phyloP scores from a whole-genome alignment of 2,113 vertebrate genomes.

The Nothobranchius furzeri region DNA sequence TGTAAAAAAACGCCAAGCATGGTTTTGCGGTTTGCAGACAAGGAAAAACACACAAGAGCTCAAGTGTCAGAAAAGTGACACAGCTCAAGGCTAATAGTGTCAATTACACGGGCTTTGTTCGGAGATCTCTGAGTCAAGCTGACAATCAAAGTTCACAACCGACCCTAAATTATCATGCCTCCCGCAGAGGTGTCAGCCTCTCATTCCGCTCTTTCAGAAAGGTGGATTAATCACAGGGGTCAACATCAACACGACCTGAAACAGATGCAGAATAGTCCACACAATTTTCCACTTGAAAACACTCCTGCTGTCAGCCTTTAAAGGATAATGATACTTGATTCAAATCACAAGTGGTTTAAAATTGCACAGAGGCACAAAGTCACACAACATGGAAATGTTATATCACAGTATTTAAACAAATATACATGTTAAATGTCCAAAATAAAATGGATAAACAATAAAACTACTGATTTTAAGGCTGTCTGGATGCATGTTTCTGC shows the following conservation, averaged over 20 bases:
- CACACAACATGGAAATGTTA: too few relatives aligned
- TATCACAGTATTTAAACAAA: too few relatives aligned
- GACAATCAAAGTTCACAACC: constrained; percentile 51
- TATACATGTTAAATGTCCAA: too few relatives aligned
- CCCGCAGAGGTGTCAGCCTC: constrained; percentile 43
- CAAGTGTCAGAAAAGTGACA: constrained; percentile 64
- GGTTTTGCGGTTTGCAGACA: constrained; percentile 40
- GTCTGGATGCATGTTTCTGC: too few relatives aligned
- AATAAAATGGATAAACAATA: too few relatives aligned
- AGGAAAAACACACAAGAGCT: constrained; percentile 43
- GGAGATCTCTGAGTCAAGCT: constrained; percentile 54
- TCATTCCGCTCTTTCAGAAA: constrained; percentile 28
- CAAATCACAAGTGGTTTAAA: neutral
- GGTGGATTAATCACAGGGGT: constrained; percentile 44
- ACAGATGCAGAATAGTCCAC: constrained; percentile 4
- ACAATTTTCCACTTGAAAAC: constrained; percentile 1
- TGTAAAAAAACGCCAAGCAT: constrained; percentile 57
- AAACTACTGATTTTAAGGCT: too few relatives aligned
- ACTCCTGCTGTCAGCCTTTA: neutral
- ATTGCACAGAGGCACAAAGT: too few relatives aligned
- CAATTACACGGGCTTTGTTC: constrained; percentile 67
- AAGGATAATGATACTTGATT: neutral
- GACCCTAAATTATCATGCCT: constrained; percentile 61
- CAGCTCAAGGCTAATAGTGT: constrained; percentile 61
- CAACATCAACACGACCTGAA: constrained; percentile 32